Conservation (phyloP, 30 jellyfish, hydroid and myxozoan species). For the Catostylus mosaicus region DNA sequence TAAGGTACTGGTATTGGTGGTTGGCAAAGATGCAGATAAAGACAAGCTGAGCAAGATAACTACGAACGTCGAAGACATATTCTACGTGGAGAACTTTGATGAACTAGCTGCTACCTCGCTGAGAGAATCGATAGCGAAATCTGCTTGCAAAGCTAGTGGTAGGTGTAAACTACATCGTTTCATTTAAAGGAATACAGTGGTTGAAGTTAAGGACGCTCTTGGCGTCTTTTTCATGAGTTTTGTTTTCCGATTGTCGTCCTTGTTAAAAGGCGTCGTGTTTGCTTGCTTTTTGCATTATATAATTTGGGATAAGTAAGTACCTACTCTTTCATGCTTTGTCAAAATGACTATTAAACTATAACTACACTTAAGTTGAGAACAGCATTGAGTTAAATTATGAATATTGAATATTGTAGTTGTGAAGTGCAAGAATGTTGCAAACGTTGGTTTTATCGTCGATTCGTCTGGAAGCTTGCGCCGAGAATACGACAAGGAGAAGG, state of each 20-base stretch:
- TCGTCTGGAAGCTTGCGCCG: slow-evolving; percentile 95
- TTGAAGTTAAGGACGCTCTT: no score
- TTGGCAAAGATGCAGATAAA: slow-evolving; percentile 27
- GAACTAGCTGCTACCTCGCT: slow-evolving; percentile 6
- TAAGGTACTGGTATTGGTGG: slow-evolving; percentile 31
- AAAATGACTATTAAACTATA: no score
- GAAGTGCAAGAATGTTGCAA: slow-evolving; percentile 61
- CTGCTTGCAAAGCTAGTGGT: slow-evolving; percentile 44
- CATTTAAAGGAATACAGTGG: no score
- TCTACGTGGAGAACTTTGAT: slow-evolving; percentile 30
- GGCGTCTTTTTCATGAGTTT: no score
- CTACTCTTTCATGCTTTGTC: no score
- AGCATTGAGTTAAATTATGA: no score
- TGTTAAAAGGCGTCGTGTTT: no score
- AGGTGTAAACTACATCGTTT: no score
- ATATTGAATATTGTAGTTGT: slow-evolving; percentile 23
- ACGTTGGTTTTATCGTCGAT: slow-evolving; percentile 89
- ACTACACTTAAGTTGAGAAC: no score
- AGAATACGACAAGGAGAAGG: slow-evolving; percentile 79
- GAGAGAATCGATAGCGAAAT: slow-evolving; percentile 2
- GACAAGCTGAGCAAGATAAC: slow-evolving; percentile 4
- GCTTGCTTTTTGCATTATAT: no score
- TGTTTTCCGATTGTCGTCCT: no score
- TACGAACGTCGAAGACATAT: slow-evolving; percentile 6
- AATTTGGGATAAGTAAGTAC: no score